phyloP scores from a whole-genome alignment of 2,113 vertebrate species.

The Okapia johnstoni region DNA sequence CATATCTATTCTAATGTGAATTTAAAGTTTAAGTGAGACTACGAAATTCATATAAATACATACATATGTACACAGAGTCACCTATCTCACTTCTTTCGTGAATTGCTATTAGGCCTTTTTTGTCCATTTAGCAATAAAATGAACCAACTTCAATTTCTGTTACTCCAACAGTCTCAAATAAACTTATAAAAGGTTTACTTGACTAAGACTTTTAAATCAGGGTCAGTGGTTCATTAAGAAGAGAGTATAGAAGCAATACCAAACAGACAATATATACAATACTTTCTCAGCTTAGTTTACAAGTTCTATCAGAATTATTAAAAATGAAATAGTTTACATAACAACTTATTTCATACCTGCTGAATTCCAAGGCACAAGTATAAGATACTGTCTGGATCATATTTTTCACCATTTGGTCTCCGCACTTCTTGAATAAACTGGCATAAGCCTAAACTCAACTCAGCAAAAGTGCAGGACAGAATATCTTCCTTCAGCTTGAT shows the following conservation, averaged over 20 bases:
- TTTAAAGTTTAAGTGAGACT: not conserved
- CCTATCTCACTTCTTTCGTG: not conserved
- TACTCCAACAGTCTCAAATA: not conserved
- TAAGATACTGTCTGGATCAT: conserved; percentile 94
- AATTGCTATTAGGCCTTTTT: not conserved
- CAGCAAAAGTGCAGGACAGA: conserved; percentile 91
- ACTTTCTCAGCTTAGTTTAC: conserved; percentile 2
- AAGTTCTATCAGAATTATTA: conserved; percentile 11
- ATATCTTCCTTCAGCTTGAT: conserved; percentile 94
- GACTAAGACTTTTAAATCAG: conserved; percentile 13
- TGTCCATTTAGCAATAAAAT: not conserved
- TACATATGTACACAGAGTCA: not conserved
- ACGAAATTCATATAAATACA: not conserved
- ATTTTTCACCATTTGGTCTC: conserved; percentile 92
- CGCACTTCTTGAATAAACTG: conserved; percentile 93
- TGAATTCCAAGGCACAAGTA: conserved; percentile 99
- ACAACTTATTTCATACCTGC: conserved; percentile 82
- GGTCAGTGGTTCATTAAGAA: not conserved
- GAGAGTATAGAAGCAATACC: not conserved
- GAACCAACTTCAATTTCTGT: not conserved
- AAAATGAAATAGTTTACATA: not conserved
- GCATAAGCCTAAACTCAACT: conserved; percentile 95
- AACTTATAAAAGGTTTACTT: not conserved
- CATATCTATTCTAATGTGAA: not conserved
- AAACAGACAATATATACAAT: not conserved